These are phyloP conservation scores for Megaceryle maxima DNA, from an alignment of 2,113 vertebrate species.

Conservation along the genomic window DNA sequence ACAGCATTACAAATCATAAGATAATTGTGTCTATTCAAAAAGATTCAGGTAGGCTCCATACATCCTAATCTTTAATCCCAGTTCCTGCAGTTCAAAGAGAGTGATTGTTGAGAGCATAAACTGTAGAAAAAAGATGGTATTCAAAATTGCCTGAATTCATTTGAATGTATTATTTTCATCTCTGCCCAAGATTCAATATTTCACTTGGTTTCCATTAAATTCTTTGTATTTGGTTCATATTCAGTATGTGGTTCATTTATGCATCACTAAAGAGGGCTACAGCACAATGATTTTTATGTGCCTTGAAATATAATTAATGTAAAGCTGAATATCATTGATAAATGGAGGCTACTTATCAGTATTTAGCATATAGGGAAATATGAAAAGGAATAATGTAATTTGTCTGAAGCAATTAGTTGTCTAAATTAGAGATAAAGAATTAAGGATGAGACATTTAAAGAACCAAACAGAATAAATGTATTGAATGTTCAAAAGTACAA, in stretches of 20 bases:
- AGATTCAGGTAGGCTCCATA: neutral
- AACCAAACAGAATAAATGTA: constrained; percentile 36
- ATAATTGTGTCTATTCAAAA: constrained; percentile 32
- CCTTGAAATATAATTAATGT: constrained; percentile 53
- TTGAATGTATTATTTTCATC: constrained; percentile 36
- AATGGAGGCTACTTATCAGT: constrained; percentile 60
- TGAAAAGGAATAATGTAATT: constrained; percentile 51
- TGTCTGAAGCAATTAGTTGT: constrained; percentile 63
- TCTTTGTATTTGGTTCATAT: neutral
- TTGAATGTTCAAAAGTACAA: constrained; percentile 30
- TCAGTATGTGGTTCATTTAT: constrained; percentile 4
- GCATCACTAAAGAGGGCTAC: constrained; percentile 7
- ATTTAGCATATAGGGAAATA: constrained; percentile 54
- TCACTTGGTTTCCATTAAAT: neutral
- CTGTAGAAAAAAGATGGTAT: constrained; percentile 9
- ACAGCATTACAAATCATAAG: constrained; percentile 25
- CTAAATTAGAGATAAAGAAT: constrained; percentile 61
- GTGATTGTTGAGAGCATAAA: constrained; percentile 3
- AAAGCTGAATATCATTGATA: constrained; percentile 65
- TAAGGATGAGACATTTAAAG: constrained; percentile 42
- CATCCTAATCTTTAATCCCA: constrained; percentile 39
- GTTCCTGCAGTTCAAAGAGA: constrained; percentile 14
- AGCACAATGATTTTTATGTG: neutral
- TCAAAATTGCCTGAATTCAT: constrained; percentile 36
- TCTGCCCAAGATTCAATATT: neutral